Base-by-base conservation (phyloP, 2,113 vertebrate genomes). In the Zapornia atra region DNA sequence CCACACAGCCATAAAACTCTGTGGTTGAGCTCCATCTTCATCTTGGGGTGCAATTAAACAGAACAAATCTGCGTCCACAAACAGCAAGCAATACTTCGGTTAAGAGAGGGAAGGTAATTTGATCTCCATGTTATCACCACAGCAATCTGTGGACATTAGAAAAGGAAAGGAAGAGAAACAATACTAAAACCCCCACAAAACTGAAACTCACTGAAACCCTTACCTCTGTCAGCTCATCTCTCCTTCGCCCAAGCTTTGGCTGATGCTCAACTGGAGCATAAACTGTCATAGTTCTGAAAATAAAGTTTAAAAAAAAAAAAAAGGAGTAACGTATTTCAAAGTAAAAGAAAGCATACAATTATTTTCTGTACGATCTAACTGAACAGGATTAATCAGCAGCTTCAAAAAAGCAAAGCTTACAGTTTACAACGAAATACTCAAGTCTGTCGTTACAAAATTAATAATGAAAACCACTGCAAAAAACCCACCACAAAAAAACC, bases 211-310 rank as follows among this genome's bases (percentile, higher is more conserved):
- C 24, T 17, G n/a, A 80, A 82, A 48, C n/a, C 36, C 88, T 96
- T 97, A 99, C 99, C 98, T 99, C 99, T 70, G 98, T 98, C 98
- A 99, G 98, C 92, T 99, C 99, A 34, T 99, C 98, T 97, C 98
- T 98, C 80, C 93, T 97, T 96, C 99, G 97, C 87, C 98, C 98
- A 90, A 99, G 98, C 86, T 98, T 98, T 94, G 99, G 99, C 31
- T 99, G 99, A 82, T 99, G 98, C 85, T 99, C 98, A 76, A 54
- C 94, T 34, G 99, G 98, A 46, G 99, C 99, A 92, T 99, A 99
- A 89, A 99, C 97, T 96, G 99, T 98, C 97, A 99, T 98, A 75
- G 98, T 98, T 96, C 99, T 99, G 94, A 88, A 69, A 9, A 84
- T 22, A 22, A 48, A 48, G 11, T 48, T 54, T 46, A 70, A 59